Conservation (phyloP, 2,888 invertebrate genomes). For the Melipona beecheii region DNA sequence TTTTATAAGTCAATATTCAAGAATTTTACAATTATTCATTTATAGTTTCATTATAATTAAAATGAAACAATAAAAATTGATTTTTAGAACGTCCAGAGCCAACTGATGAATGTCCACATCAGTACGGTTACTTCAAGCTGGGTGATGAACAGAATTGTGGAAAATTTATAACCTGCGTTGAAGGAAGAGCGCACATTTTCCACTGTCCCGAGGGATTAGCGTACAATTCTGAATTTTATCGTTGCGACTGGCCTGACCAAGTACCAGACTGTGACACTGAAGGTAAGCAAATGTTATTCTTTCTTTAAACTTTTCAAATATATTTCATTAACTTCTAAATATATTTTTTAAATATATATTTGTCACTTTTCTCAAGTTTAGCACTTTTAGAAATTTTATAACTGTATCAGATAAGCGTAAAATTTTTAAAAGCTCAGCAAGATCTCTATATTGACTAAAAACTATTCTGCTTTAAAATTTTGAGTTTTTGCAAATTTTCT, state of each 20-base stretch:
- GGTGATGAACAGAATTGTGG: conserved; percentile 90
- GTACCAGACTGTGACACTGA: conserved; percentile 92
- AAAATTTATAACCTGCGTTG: conserved; percentile 92
- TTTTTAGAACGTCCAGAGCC: conserved; percentile 89
- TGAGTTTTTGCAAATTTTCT: too few species aligned
- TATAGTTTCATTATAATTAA: not conserved
- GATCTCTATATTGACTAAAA: too few species aligned
- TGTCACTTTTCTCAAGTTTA: not conserved
- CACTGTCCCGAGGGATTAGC: conserved; percentile 94
- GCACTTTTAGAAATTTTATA: too few species aligned
- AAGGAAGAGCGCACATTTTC: conserved; percentile 90
- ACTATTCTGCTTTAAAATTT: too few species aligned
- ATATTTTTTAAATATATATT: not conserved
- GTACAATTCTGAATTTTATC: conserved; percentile 89
- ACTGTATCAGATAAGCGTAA: too few species aligned
- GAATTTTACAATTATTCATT: too few species aligned
- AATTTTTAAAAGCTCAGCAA: too few species aligned
- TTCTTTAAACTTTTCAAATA: not conserved
- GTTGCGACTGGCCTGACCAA: conserved; percentile 95
- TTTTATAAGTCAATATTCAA: too few species aligned
- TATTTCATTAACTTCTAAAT: not conserved
- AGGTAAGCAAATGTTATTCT: conserved; percentile 84
- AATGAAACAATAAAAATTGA: not conserved
- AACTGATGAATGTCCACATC: conserved; percentile 92
- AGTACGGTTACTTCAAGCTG: conserved; percentile 91